Base-by-base conservation (phyloP, 2,797 vertebrate genomes). In the Ctenopoma multispine region DNA sequence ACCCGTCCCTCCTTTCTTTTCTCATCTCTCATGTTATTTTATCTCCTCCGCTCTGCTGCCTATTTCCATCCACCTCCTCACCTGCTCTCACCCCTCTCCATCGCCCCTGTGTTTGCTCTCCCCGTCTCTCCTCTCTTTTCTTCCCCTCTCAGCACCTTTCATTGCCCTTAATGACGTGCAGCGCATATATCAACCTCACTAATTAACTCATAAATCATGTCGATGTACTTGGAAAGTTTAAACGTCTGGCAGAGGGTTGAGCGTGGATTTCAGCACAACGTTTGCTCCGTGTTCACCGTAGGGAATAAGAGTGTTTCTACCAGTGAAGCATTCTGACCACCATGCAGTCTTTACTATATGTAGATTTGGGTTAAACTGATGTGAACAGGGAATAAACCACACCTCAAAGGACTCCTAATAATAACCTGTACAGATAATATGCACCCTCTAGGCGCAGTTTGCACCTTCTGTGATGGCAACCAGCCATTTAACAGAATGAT, bases 131-230 rank as follows among this genome's bases (percentile, higher is more conserved):
- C 34, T 29, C 27, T 7, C 56, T 34, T 36, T 66, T 62, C 58
- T 47, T 72, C 62, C 75, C 44, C 13, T 71, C 75, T 83, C 81
- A 86, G 78, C 80, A 70, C 62, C 72, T 86, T 79, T 80, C 65
- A 36, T 68, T 41, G 77, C 70, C 79, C 72, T 79, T 79, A 83
- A 79, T 23, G 56, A 79, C 60, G 4, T 72, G 38, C 75, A 51
- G 58, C 21, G n/a, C 68, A 73, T 69, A 71, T 71, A 77, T 89
- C 86, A 79, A 38, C 63, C 61, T 49, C 55, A 2, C 72, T 89
- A 87, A 91, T 89, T 69, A 84, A 82, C 77, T 81, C 83, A 70
- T 89, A 79, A 86, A 89, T 89, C 85, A 86, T 75, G 64, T 47
- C 18, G 1, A 4, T 44, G 61, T 34, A 47, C 46, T 53, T 12